These are phyloP conservation scores for Smutsia temminckii DNA, from an alignment of 2,797 vertebrate species.

Conservation along the genomic window DNA sequence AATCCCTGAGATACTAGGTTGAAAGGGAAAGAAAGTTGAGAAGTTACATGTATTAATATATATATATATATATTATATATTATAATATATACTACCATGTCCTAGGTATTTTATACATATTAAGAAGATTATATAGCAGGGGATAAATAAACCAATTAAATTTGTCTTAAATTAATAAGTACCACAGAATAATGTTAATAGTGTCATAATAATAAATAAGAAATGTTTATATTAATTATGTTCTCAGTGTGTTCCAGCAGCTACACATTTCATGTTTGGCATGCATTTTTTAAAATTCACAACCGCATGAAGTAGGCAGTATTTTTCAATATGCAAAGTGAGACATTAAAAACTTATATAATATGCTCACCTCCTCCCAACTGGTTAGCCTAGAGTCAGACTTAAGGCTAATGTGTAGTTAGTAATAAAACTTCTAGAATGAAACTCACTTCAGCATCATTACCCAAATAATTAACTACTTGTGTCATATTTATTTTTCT, in stretches of 20 bases:
- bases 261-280: neutral
- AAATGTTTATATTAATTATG: neutral
- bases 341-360: neutral
- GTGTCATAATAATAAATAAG: neutral
- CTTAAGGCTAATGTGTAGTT: neutral
- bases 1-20: slow-evolving; percentile 25
- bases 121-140: neutral
- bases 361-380: neutral
- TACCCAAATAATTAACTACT: neutral
- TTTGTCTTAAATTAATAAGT: neutral
- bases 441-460: neutral
- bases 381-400: neutral
- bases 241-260: neutral
- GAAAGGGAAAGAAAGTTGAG: slow-evolving; percentile 12
- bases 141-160: neutral
- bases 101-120: neutral
- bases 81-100: neutral
- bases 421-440: neutral
- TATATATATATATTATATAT: neutral
- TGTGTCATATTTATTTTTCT: neutral
- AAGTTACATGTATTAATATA: neutral
- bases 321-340: neutral
- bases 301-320: neutral
- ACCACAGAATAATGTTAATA: neutral
- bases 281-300: neutral